phyloP scores from a whole-genome alignment of 2,888 invertebrate genomes.

The Apomyelois bistriatella region DNA sequence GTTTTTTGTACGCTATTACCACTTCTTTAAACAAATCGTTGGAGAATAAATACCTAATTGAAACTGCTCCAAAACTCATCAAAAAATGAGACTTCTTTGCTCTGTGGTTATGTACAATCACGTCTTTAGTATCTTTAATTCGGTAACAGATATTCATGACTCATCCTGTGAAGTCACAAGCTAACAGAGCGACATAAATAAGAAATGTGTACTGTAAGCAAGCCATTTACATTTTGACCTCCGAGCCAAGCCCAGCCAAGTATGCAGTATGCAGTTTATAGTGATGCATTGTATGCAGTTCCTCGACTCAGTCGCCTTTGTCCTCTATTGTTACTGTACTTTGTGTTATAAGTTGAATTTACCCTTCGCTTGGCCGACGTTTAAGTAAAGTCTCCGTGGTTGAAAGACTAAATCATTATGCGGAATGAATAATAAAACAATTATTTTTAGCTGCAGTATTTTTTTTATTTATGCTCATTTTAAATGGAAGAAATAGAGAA shows the following conservation, averaged over 20 bases:
- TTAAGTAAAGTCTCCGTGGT: not conserved
- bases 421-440: not conserved
- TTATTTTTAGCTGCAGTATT: too few species aligned
- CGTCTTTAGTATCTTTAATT: not conserved
- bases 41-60: too few species aligned
- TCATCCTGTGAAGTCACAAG: not conserved
- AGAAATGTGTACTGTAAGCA: constrained; percentile 1
- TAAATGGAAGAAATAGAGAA: too few species aligned
- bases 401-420: not conserved
- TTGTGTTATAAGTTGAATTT: constrained; percentile 2
- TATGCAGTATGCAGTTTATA: constrained; percentile 1
- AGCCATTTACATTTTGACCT: constrained; percentile 3
- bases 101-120: too few species aligned
- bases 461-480: too few species aligned
- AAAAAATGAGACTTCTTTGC: too few species aligned
- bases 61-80: too few species aligned
- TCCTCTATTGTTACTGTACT: not conserved
- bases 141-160: not conserved
- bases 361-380: not conserved
- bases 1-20: too few species aligned
- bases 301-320: not conserved
- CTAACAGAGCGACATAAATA: constrained; percentile 1
- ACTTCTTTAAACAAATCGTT: too few species aligned
- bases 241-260: not conserved
- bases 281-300: constrained; percentile 5